Evolutionary conservation across 2,113 vertebrate species (phyloP).

Genomic region (Cacatua alba): DNA sequence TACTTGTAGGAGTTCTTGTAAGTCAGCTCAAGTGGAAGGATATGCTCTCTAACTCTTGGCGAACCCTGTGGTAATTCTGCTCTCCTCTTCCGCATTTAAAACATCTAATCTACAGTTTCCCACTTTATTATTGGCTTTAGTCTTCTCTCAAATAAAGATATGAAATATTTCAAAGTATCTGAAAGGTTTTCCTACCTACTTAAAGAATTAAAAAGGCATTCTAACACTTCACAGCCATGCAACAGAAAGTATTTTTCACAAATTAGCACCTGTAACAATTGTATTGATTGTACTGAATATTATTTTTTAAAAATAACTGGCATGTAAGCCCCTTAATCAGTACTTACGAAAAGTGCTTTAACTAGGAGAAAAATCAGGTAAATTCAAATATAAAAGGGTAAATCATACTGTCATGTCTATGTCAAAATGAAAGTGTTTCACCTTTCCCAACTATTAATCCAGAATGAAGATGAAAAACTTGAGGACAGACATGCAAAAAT

Average conservation of each 20-base stretch:
- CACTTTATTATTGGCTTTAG: neutral
- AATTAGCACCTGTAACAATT: neutral
- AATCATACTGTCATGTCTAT: neutral
- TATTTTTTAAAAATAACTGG: neutral
- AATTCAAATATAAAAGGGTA: neutral
- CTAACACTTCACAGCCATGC: neutral
- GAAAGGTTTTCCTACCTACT: neutral
- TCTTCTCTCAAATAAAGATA: neutral
- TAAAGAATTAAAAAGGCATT: neutral
- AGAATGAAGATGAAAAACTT: neutral
- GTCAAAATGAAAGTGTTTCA: neutral
- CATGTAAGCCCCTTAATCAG: neutral
- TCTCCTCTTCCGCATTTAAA: neutral
- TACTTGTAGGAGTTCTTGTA: neutral
- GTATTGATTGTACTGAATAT: neutral
- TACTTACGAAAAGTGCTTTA: neutral
- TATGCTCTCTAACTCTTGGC: neutral
- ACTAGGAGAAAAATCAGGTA: neutral
- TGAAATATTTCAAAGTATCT: neutral
- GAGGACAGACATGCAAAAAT: neutral
- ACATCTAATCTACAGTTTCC: neutral
- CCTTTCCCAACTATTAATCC: neutral
- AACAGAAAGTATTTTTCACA: neutral
- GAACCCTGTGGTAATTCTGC: neutral
- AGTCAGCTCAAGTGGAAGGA: neutral